A percentile compares a stretch with the other conserved stretches of the same genome.
Conservation (phyloP, 2,113 vertebrate genomes). For the Neogobius melanostomus region DNA sequence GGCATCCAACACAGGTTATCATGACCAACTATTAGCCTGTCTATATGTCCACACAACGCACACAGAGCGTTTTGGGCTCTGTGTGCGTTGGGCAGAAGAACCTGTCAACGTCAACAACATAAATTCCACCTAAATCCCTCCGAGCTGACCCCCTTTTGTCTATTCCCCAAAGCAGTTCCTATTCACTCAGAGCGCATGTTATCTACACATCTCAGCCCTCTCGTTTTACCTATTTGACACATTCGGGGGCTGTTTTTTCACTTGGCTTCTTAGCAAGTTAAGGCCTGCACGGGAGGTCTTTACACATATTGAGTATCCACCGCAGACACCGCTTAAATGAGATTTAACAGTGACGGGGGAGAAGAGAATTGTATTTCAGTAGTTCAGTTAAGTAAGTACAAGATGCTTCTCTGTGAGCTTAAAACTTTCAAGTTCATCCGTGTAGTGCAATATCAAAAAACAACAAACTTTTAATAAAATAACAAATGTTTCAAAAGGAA, state of each 20-base stretch:
- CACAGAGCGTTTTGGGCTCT: too few relatives aligned
- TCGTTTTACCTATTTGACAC: conserved; percentile 40
- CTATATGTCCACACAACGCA: conserved; percentile 4
- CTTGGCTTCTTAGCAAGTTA: conserved; percentile 36
- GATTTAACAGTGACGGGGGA: conserved; percentile 3
- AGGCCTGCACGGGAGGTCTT: conserved; percentile 36
- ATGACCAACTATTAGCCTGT: conserved; percentile 25
- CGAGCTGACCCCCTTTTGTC: conserved; percentile 14
- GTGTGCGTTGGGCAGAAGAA: not conserved
- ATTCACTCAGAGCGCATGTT: conserved; percentile 19
- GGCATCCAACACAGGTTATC: conserved; percentile 53
- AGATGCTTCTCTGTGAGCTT: too few relatives aligned
- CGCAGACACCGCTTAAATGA: conserved; percentile 14
- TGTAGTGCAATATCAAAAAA: too few relatives aligned
- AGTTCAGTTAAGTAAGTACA: too few relatives aligned
- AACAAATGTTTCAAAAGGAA: too few relatives aligned
- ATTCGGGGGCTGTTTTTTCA: conserved; percentile 3
- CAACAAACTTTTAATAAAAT: too few relatives aligned
- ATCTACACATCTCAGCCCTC: conserved; percentile 32
- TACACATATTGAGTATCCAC: conserved; percentile 24
- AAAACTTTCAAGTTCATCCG: too few relatives aligned
- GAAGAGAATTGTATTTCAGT: too few relatives aligned
- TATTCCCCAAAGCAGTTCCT: conserved; percentile 10
- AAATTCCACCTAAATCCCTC: conserved; percentile 38
- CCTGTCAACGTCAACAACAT: conserved; percentile 15